Evolutionary conservation across 1,140 invertebrate genomes (phyloP).

Genomic region (Caenorhabditis brenneri): DNA sequence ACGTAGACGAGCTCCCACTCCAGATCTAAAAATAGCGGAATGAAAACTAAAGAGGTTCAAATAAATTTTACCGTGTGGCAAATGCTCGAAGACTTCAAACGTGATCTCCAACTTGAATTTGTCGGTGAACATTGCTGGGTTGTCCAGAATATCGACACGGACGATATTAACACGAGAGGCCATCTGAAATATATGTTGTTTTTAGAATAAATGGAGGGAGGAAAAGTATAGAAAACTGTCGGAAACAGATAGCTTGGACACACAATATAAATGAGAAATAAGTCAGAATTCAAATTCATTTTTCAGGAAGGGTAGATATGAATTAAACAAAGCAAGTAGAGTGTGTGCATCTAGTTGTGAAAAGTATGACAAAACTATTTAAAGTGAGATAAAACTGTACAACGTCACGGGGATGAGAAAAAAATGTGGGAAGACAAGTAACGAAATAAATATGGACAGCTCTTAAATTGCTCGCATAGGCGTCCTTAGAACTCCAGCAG

Average conservation of each 20-base stretch:
- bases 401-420: too few species aligned
- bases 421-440: not conserved
- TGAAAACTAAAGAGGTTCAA: slow-evolving; percentile 25
- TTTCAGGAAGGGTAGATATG: too few species aligned
- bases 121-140: slow-evolving; percentile 58
- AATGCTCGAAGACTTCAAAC: slow-evolving; percentile 64
- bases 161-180: slow-evolving; percentile 60
- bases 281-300: too few species aligned
- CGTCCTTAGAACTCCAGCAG: not conserved
- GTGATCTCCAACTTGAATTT: slow-evolving; percentile 65
- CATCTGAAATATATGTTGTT: slow-evolving; percentile 71
- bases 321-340: too few species aligned
- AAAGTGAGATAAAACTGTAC: too few species aligned
- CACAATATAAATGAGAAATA: too few species aligned
- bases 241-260: too few species aligned
- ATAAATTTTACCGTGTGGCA: slow-evolving; percentile 74
- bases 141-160: slow-evolving; percentile 60
- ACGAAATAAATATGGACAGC: not conserved
- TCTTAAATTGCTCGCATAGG: not conserved
- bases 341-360: too few species aligned
- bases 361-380: too few species aligned
- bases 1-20: slow-evolving; percentile 99
- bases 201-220: slow-evolving; percentile 77
- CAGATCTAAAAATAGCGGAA: slow-evolving; percentile 77
- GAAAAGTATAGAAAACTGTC: not conserved